Base-by-base conservation (phyloP, 53 echinoderm and acorn worm species). In the Patiria pectinifera region DNA sequence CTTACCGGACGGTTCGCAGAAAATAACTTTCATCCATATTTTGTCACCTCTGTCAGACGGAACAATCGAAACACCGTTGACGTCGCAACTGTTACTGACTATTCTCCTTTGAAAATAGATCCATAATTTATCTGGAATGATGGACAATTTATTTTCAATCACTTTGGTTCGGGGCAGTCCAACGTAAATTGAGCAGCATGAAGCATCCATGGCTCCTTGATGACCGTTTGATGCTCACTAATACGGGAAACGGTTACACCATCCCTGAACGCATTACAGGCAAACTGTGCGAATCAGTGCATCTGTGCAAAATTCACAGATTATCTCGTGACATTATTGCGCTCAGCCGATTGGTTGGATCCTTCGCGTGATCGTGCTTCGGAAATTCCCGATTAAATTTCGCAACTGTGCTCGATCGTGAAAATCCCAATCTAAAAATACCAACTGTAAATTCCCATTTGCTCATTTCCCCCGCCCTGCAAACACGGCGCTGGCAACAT, bases 31-130 rank as follows among this genome's bases (percentile, higher is more conserved):
- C 58, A 43, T 24, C 87, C 58, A 76, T 5, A 13, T 43, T 53
- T 48, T 71, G 8, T 43, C 53, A 9, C 16, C 10, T 6, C 19
- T 59, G 59, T 87, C n/a, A n/a, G n/a, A 19, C 12, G 12, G 12
- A 74, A 75, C 6, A 22, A 48, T 13, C 0, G 11, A n/a, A 23
- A 87, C 35, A 25, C 12, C 12, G 2, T 87, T 43, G 0, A 87
- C 87, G 53, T 87, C 87, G 35, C 76, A 59, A 26, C n/a, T n/a
- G n/a, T 60, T 3, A 35, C 87, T 76, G 19, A 58, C 87, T 2
- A 2, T 3, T 59, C 53, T 76, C 25, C 35, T 74, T 58, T 87
- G 87, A 76, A 87, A 87, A 76, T 87, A 87, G 10, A 87, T 87
- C 23, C 8, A 4, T 21, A 87, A 58, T 58, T 76, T 87, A 44